phyloP scores from a whole-genome alignment of 2,113 vertebrate genomes.

The Barnardius zonarius region DNA sequence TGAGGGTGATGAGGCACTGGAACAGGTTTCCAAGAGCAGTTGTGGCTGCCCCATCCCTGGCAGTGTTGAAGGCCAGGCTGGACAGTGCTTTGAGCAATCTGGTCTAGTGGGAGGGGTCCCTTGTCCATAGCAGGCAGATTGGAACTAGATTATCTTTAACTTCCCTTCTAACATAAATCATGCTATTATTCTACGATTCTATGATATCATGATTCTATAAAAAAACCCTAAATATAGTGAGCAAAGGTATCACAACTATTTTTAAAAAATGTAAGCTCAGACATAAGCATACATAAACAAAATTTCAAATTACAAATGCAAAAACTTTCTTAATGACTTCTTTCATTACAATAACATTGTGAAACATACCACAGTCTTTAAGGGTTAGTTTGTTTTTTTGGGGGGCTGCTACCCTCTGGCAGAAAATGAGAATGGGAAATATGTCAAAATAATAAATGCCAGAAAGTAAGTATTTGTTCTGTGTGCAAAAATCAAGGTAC shows the following conservation, averaged over 20 bases:
- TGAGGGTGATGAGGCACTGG: neutral
- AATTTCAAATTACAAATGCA: neutral
- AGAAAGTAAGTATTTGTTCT: neutral
- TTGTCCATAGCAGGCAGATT: neutral
- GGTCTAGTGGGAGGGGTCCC: neutral
- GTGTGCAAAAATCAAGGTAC: fast-evolving
- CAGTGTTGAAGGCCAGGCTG: neutral
- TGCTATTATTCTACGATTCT: neutral
- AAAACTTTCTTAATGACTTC: neutral
- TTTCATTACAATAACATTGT: neutral
- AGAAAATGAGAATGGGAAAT: neutral
- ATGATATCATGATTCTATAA: neutral
- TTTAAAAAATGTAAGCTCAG: neutral
- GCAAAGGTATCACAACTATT: neutral
- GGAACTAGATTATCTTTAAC: neutral
- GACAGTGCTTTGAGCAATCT: neutral
- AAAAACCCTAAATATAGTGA: neutral
- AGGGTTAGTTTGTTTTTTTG: fast-evolving
- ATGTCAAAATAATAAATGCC: neutral
- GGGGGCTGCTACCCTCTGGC: fast-evolving
- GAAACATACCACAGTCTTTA: neutral
- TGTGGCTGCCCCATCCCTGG: neutral
- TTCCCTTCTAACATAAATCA: neutral
- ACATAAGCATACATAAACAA: neutral
- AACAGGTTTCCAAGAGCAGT: neutral